Percentiles rank a stretch among this genome's conserved stretches.
phyloP scores from a whole-genome alignment of 30 jellyfish, hydroid and myxozoan genomes.

The Rhopilema esculentum region DNA sequence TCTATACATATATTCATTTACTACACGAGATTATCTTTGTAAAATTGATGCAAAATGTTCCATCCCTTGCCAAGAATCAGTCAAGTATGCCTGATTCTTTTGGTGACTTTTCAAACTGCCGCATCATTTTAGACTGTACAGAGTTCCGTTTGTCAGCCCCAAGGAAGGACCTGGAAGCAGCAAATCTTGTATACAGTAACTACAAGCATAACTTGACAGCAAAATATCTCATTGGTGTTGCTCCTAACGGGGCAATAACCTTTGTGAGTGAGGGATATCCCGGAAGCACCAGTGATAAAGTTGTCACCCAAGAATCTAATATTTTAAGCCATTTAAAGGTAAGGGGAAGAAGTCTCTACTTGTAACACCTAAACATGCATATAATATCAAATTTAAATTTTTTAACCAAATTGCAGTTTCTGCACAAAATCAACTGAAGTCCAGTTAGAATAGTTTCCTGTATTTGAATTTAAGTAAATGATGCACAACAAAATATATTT shows the following conservation, averaged over 20 bases:
- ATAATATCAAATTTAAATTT: background rate
- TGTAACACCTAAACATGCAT: background rate
- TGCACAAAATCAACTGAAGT: background rate
- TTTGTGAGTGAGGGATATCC: constrained; percentile 27
- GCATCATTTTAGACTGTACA: constrained; percentile 5
- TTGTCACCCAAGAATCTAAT: background rate
- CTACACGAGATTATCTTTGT: background rate
- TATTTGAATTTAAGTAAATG: background rate
- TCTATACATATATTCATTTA: background rate
- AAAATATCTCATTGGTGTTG: constrained; percentile 10
- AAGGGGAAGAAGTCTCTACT: background rate
- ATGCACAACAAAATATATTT: background rate
- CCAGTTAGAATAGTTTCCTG: background rate
- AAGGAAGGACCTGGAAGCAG: background rate
- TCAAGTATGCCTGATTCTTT: background rate
- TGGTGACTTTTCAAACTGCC: constrained; percentile 10
- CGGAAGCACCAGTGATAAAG: constrained; percentile 14
- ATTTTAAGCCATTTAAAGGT: background rate
- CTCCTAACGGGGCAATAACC: constrained; percentile 9
- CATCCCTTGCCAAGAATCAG: background rate
- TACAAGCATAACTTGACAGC: constrained; percentile 10
- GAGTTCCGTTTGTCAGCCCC: background rate
- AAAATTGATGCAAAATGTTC: background rate
- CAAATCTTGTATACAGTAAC: background rate
- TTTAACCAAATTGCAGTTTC: background rate